Percentiles rank a stretch among this genome's conserved stretches.
Conservation (phyloP, 2,888 invertebrate genomes). For the Acronicta aceris region DNA sequence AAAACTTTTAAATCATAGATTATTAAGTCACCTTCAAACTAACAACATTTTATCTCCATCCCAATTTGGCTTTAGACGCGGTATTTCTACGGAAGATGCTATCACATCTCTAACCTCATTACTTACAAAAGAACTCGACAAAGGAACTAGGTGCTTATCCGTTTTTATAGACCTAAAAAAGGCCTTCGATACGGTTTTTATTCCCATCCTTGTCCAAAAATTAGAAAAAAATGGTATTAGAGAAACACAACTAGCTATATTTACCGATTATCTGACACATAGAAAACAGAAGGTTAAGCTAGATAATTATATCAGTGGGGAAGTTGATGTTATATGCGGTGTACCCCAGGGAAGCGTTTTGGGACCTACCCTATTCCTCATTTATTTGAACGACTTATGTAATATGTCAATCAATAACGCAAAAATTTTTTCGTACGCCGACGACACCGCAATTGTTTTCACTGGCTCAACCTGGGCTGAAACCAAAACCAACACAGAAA, state of each 20-base stretch:
- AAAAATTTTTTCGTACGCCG: slow-evolving; percentile 5
- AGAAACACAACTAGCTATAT: too few relatives aligned
- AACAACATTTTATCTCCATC: slow-evolving; percentile 4
- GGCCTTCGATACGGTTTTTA: not conserved
- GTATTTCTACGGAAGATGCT: slow-evolving; percentile 4
- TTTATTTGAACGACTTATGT: not conserved
- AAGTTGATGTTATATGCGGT: too few relatives aligned
- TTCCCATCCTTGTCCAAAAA: not conserved
- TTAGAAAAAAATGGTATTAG: not conserved
- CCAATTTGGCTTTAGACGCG: slow-evolving; percentile 1
- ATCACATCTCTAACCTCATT: not conserved
- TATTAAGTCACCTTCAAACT: not conserved
- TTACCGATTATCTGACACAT: too few relatives aligned
- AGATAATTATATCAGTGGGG: too few relatives aligned
- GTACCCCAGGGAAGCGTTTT: slow-evolving; percentile 1
- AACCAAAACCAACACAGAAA: not conserved
- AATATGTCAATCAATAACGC: not conserved
- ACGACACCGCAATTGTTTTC: slow-evolving; percentile 3
- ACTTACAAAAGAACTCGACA: not conserved
- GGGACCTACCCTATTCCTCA: not conserved
- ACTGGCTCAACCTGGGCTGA: not conserved
- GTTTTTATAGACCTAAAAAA: slow-evolving; percentile 3
- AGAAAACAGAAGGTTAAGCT: too few relatives aligned
- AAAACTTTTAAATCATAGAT: not conserved
- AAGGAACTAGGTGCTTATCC: not conserved